These are phyloP conservation scores for Sorex fumeus DNA, from an alignment of 2,113 vertebrate species.

Conservation along the genomic window DNA sequence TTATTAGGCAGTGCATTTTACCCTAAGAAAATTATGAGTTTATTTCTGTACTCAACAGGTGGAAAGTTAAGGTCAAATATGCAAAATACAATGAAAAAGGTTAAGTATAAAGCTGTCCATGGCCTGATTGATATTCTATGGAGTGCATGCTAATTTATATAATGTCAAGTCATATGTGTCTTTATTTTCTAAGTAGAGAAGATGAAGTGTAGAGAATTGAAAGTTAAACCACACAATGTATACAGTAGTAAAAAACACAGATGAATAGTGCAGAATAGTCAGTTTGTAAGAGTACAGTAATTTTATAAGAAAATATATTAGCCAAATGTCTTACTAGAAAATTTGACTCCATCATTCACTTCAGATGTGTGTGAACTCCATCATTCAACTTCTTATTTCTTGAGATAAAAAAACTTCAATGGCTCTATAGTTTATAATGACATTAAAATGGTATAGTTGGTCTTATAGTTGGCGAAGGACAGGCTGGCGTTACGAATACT, in stretches of 20 bases:
- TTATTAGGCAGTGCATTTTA: neutral
- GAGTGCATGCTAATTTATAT: neutral
- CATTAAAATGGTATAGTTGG: too few species aligned
- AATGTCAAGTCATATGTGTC: neutral
- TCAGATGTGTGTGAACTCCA: too few species aligned
- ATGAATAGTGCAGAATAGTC: constrained; percentile 21
- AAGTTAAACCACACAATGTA: constrained; percentile 34
- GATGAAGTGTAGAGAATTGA: constrained; percentile 19
- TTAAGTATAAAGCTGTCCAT: neutral
- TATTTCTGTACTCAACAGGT: neutral
- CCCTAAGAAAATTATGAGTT: neutral
- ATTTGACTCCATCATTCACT: constrained; percentile 46
- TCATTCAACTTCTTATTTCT: constrained; percentile 62
- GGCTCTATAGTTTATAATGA: constrained; percentile 44
- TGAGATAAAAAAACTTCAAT: constrained; percentile 55
- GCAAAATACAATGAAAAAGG: neutral
- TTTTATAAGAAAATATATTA: constrained; percentile 60
- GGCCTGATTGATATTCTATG: neutral
- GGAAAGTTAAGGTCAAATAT: neutral
- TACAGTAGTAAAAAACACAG: neutral
- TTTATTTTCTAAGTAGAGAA: constrained; percentile 54
- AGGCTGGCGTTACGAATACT: too few species aligned
- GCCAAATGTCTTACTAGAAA: constrained; percentile 36
- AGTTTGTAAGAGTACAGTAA: constrained; percentile 27
- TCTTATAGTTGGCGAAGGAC: too few species aligned